Evolutionary conservation across 2,797 vertebrate species (phyloP).

Genomic region (Phataginus tetradactyla): DNA sequence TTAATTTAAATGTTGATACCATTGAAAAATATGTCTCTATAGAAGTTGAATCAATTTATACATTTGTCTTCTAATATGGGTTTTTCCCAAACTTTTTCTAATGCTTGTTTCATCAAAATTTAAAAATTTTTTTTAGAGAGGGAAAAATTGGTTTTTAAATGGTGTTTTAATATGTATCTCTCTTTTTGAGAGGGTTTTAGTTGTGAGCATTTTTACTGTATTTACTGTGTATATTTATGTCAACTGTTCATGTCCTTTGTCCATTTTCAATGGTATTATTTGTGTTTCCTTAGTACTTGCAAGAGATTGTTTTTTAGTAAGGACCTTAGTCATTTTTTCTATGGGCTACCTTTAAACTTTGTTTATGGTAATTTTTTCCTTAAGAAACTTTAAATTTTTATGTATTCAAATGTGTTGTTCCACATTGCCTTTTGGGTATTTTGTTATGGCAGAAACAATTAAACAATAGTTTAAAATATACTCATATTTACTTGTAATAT

Average conservation of each 20-base stretch:
- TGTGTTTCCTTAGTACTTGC: not conserved
- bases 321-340: not conserved
- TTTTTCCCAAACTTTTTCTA: not conserved
- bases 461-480: not conserved
- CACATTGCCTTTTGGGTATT: not conserved
- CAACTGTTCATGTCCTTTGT: not conserved
- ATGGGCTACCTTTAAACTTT: not conserved
- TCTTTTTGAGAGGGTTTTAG: not conserved
- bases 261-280: conserved; percentile 8
- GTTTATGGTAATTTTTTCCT: not conserved
- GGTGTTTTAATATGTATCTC: not conserved
- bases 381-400: not conserved
- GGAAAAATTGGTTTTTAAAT: not conserved
- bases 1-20: not conserved
- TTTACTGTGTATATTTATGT: conserved; percentile 1
- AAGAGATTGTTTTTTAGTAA: not conserved
- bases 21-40: not conserved
- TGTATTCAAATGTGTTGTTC: not conserved
- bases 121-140: not conserved
- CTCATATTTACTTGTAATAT: not conserved
- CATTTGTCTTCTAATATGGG: not conserved
- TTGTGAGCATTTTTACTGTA: not conserved
- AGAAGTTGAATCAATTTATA: not conserved
- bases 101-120: not conserved
- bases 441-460: not conserved